phyloP scores from a whole-genome alignment of 1,140 invertebrate species.

The Drosophila willistoni region DNA sequence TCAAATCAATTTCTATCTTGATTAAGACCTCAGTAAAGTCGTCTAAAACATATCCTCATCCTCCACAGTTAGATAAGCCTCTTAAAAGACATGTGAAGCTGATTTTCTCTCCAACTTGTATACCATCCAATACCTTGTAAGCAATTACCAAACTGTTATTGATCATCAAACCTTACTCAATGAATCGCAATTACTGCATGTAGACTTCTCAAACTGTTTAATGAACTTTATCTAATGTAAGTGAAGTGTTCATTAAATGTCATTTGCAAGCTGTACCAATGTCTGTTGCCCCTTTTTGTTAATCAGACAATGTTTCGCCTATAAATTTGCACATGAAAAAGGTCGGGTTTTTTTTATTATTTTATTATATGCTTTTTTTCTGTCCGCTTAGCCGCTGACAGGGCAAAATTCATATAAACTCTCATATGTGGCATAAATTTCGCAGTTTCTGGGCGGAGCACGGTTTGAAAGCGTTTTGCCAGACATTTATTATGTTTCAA shows the following conservation, averaged over 20 bases:
- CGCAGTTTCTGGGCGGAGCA: slow-evolving; percentile 51
- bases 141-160: background rate
- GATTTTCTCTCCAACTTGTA: no score
- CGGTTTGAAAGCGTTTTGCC: slow-evolving; percentile 37
- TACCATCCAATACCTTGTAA: no score
- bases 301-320: slow-evolving; percentile 59
- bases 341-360: slow-evolving; percentile 2
- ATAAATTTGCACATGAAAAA: slow-evolving; percentile 57
- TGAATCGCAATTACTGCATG: background rate
- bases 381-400: slow-evolving; percentile 69
- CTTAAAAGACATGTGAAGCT: no score
- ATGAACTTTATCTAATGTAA: slow-evolving; percentile 26
- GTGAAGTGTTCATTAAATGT: slow-evolving; percentile 49
- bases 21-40: no score
- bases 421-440: slow-evolving; percentile 68
- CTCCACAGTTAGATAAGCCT: no score
- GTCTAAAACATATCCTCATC: no score
- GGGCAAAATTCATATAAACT: slow-evolving; percentile 51
- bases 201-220: slow-evolving; percentile 2
- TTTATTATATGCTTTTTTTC: slow-evolving; percentile 7
- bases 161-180: background rate
- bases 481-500: slow-evolving; percentile 75
- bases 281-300: slow-evolving; percentile 34
- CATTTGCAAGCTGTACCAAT: slow-evolving; percentile 40
- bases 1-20: no score